phyloP scores from a whole-genome alignment of 1,140 invertebrate genomes.

The Drosophila ambigua region DNA sequence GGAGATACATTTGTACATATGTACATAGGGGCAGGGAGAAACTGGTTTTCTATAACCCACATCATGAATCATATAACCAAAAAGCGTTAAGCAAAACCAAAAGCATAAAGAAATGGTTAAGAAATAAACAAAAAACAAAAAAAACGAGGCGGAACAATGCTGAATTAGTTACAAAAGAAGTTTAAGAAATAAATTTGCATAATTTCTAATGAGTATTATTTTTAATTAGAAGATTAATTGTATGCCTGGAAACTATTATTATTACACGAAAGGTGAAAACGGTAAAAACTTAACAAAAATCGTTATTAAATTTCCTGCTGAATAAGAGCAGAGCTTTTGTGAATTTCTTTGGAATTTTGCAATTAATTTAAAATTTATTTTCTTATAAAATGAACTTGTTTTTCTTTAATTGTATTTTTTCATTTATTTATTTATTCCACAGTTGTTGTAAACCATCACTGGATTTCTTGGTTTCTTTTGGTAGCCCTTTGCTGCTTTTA shows the following conservation, averaged over 20 bases:
- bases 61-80: constrained; percentile 38
- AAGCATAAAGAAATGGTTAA: not conserved
- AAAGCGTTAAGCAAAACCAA: constrained; percentile 25
- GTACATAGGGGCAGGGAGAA: constrained; percentile 15
- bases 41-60: constrained; percentile 30
- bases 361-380: no score
- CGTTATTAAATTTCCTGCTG: no score
- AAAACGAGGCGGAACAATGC: constrained; percentile 17
- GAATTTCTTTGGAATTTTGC: no score
- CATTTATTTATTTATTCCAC: constrained; percentile 9
- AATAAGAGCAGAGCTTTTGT: no score
- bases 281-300: no score
- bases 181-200: constrained; percentile 20
- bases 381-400: not conserved
- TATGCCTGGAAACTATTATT: no score
- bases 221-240: no score
- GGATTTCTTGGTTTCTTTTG: constrained; percentile 25
- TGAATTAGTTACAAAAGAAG: constrained; percentile 27
- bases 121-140: constrained; percentile 18
- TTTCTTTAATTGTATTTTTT: not conserved
- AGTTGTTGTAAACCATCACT: not conserved
- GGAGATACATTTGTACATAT: no score
- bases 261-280: no score
- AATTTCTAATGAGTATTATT: constrained; percentile 1
- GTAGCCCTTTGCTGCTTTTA: not conserved